phyloP scores from a whole-genome alignment of 2,888 invertebrate genomes.

The Smittia sp. region DNA sequence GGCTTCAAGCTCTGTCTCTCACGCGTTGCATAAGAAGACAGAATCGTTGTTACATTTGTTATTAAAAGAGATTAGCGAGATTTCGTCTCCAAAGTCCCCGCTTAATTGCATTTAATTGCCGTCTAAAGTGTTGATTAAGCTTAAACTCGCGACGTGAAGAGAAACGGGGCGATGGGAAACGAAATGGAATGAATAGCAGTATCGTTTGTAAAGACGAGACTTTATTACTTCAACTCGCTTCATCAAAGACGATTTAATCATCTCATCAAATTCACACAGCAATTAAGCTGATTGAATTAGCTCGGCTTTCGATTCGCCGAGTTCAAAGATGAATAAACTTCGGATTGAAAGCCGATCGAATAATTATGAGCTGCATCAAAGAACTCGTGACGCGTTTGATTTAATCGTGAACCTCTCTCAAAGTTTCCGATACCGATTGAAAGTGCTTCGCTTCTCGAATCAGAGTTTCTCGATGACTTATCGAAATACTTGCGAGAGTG shows the following conservation, averaged over 20 bases:
- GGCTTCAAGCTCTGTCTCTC: no score
- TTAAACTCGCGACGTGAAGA: background rate
- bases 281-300: constrained; percentile 29
- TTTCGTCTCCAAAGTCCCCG: background rate
- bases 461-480: no score
- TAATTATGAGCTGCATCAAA: background rate
- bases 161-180: background rate
- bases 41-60: background rate
- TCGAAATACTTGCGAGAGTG: no score
- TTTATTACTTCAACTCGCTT: background rate
- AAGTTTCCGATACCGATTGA: no score
- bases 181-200: background rate
- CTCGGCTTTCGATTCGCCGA: background rate
- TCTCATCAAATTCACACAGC: constrained; percentile 33
- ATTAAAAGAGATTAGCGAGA: background rate
- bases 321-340: constrained; percentile 23
- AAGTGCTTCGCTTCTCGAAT: no score
- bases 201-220: constrained; percentile 10
- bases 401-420: no score
- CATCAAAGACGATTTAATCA: constrained; percentile 6
- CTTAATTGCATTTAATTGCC: constrained; percentile 30
- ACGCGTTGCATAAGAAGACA: background rate
- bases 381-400: no score
- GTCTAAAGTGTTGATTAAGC: background rate
- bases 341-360: background rate